These are phyloP conservation scores for Odontamblyopus rebecca DNA, from an alignment of 2,797 vertebrate species.

Conservation along the genomic window DNA sequence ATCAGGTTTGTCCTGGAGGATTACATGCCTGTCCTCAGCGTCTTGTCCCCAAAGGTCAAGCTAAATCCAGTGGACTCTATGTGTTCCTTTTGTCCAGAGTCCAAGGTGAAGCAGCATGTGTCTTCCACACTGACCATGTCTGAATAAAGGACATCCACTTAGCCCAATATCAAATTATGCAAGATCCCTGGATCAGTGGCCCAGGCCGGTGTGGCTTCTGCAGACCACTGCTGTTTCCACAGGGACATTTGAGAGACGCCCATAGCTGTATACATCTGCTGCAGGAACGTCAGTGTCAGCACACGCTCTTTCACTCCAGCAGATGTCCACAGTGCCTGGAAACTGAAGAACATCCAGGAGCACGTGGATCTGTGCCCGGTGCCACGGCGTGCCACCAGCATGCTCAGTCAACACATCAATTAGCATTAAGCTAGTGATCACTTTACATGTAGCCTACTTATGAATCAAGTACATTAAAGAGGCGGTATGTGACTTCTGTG, in stretches of 20 bases:
- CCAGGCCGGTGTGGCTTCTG: slow-evolving; percentile 49
- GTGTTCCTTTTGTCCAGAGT: slow-evolving; percentile 49
- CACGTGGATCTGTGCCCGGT: slow-evolving; percentile 21
- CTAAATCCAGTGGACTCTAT: slow-evolving; percentile 52
- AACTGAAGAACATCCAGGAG: slow-evolving; percentile 4
- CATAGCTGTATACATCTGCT: slow-evolving; percentile 14
- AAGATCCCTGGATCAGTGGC: slow-evolving; percentile 46
- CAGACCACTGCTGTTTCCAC: slow-evolving; percentile 34
- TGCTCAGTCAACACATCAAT: not conserved
- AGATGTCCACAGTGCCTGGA: slow-evolving; percentile 19
- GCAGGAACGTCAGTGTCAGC: slow-evolving; percentile 36
- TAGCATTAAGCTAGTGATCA: not conserved
- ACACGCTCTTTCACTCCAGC: slow-evolving; percentile 32
- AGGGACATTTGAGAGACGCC: slow-evolving; percentile 4
- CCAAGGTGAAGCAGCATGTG: slow-evolving; percentile 35
- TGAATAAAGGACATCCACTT: slow-evolving; percentile 49
- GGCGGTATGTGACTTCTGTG: too few species aligned
- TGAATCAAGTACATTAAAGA: not conserved
- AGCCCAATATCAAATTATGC: slow-evolving; percentile 62
- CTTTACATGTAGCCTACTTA: not conserved
- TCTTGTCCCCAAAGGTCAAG: slow-evolving; percentile 53
- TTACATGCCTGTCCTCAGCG: slow-evolving; percentile 18
- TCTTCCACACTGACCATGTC: slow-evolving; percentile 18
- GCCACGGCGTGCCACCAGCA: not conserved
- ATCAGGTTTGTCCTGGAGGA: slow-evolving; percentile 39